phyloP scores from a whole-genome alignment of 2,113 vertebrate species.

The Apteryx mantelli region DNA sequence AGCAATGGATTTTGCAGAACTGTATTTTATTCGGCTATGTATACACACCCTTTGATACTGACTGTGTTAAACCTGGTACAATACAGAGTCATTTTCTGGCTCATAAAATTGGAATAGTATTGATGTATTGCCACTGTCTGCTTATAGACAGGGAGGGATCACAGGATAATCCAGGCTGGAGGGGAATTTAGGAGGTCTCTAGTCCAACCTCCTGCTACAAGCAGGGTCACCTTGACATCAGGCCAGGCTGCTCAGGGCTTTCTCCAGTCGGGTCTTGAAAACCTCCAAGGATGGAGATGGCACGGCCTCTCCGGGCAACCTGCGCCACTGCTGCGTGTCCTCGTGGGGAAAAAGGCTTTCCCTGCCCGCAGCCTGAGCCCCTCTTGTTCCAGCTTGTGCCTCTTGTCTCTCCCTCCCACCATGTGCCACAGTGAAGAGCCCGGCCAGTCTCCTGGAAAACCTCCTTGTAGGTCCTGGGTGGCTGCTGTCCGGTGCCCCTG shows the following conservation, averaged over 20 bases:
- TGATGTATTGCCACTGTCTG: neutral
- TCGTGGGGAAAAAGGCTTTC: neutral
- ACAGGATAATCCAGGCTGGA: neutral
- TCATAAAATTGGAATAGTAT: neutral
- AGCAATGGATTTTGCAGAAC: neutral
- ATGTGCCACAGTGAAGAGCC: neutral
- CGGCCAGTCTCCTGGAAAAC: neutral
- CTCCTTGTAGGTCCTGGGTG: neutral
- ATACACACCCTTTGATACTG: neutral
- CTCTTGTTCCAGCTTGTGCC: accelerated
- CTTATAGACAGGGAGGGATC: neutral
- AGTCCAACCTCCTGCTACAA: neutral
- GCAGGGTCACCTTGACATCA: neutral
- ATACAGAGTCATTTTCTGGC: neutral
- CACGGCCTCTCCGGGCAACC: accelerated
- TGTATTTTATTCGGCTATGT: neutral
- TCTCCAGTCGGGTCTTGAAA: neutral
- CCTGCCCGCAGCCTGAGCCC: neutral
- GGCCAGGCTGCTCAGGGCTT: neutral
- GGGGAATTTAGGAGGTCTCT: neutral
- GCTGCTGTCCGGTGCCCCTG: neutral
- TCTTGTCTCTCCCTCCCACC: neutral
- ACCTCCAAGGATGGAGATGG: neutral
- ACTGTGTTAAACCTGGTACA: neutral
- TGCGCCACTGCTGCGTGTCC: neutral